These are phyloP conservation scores for Mycalesis mineus DNA, from an alignment of 2,888 invertebrate species.

Conservation along the genomic window DNA sequence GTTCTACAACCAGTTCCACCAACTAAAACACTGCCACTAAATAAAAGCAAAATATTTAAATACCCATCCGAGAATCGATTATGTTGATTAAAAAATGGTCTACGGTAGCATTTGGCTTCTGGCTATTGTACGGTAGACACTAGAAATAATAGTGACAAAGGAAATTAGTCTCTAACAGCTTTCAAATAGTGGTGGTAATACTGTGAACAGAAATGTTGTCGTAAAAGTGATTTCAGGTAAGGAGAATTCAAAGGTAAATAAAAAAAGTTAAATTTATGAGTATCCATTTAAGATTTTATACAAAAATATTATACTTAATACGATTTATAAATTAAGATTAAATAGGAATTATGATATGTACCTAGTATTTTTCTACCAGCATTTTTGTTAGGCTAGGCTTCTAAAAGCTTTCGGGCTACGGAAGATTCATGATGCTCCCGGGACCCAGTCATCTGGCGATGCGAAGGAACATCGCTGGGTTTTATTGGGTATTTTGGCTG, in stretches of 20 bases:
- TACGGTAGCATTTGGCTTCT: conserved; percentile 23
- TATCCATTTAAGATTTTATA: no score
- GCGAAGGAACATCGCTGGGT: no score
- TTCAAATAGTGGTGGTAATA: not conserved
- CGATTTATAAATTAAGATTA: not conserved
- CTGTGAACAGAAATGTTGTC: not conserved
- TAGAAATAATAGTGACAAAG: not conserved
- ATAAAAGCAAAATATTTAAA: conserved; percentile 20
- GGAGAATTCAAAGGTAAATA: not conserved
- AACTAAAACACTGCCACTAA: conserved; percentile 8
- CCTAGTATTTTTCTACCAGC: no score
- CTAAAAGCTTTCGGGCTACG: no score
- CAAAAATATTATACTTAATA: not conserved
- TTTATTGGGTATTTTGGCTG: no score
- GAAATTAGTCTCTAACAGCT: not conserved
- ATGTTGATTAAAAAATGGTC: conserved; percentile 29
- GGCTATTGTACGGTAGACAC: conserved; percentile 12
- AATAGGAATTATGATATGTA: no score
- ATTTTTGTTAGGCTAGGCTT: no score
- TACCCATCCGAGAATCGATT: conserved; percentile 34
- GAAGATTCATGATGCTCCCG: no score
- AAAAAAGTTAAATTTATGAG: not conserved
- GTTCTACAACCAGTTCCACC: conserved; percentile 4
- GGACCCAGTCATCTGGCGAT: no score
- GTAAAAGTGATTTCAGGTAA: not conserved